Evolutionary conservation across 2,888 invertebrate species (phyloP), one percentile per base, ranked within the genome.

Genomic region (Eupeodes latifasciatus): DNA sequence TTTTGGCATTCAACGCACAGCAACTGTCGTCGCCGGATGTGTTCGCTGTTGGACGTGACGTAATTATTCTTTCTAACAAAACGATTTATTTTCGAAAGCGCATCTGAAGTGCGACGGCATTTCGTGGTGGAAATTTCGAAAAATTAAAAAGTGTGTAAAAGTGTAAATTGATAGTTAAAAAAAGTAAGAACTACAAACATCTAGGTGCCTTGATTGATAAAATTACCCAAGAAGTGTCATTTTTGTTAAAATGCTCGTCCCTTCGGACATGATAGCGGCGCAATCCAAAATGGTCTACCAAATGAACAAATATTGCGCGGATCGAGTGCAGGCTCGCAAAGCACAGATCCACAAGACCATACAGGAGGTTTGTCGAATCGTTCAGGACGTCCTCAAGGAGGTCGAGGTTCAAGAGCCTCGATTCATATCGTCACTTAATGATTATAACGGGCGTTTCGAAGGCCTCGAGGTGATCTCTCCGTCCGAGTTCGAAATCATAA

Each of bases 231-330:
- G 59, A 64, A 91, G 93, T 72, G 72, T 59, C 2, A 27, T 27
- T 27, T 72, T 7, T 12, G 10, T 57, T n/a, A 95, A 94, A 94
- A 98, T 98, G 98, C 95, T 98, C 94, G 98, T 98, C 93, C 98
- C 98, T 92, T 96, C 97, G 92, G 98, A 98, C 94, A 98, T 98
- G 97, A 96, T 98, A 95, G 97, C 97, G 92, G 97, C 98, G 90
- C 98, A 98, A 95, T 97, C 98, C 91, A 98, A 98, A 94, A 97
- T 98, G 95, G 96, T 98, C 92, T 98, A 98, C 94, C 98, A 99
- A 94, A 96, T 99, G 95, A 98, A 98, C 95, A 98, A 98, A 94
- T 98, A 97, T 94, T 98, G 97, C 94, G 97, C 97, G 90, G 98
- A 98, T 93, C 95, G 98, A 90, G 98, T 98, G 90, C 97, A 97